Percentiles rank a stretch among this genome's conserved stretches.
phyloP scores from a whole-genome alignment of 1,140 invertebrate genomes.

The Heliconius melpomene region DNA sequence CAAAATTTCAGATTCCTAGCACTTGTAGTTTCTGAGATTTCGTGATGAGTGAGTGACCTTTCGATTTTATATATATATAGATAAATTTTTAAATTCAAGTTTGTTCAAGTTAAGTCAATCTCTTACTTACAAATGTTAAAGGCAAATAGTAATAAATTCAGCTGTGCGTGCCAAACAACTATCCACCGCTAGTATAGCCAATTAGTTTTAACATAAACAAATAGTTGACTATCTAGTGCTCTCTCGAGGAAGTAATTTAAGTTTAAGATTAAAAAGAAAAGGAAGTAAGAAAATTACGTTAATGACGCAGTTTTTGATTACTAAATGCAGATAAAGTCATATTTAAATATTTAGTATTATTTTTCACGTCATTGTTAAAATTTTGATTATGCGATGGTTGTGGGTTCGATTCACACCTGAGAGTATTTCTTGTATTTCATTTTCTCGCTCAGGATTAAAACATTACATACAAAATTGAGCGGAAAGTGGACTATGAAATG shows the following conservation, averaged over 20 bases:
- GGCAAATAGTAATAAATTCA: conserved; percentile 11
- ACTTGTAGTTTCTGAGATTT: too few relatives aligned
- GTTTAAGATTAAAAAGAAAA: background rate
- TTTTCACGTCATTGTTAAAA: too few relatives aligned
- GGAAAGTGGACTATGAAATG: too few relatives aligned
- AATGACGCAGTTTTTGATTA: background rate
- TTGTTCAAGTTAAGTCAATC: background rate
- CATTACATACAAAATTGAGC: too few relatives aligned
- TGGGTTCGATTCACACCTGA: too few relatives aligned
- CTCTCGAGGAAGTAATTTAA: background rate
- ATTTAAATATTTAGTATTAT: too few relatives aligned
- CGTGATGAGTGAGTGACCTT: too few relatives aligned
- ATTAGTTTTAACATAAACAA: conserved; percentile 19
- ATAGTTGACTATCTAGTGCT: conserved; percentile 7
- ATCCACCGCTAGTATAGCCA: conserved; percentile 11
- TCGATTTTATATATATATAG: too few relatives aligned
- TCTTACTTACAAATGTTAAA: background rate
- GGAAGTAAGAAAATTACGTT: background rate
- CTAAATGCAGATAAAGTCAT: background rate
- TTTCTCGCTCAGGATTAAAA: too few relatives aligned
- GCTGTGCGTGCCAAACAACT: conserved; percentile 4
- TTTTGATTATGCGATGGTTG: too few relatives aligned
- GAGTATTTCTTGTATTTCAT: too few relatives aligned
- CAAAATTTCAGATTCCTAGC: too few relatives aligned
- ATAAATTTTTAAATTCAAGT: background rate